These are phyloP conservation scores for Bubalus kerabau DNA, from an alignment of 2,113 vertebrate genomes.

Conservation along the genomic window DNA sequence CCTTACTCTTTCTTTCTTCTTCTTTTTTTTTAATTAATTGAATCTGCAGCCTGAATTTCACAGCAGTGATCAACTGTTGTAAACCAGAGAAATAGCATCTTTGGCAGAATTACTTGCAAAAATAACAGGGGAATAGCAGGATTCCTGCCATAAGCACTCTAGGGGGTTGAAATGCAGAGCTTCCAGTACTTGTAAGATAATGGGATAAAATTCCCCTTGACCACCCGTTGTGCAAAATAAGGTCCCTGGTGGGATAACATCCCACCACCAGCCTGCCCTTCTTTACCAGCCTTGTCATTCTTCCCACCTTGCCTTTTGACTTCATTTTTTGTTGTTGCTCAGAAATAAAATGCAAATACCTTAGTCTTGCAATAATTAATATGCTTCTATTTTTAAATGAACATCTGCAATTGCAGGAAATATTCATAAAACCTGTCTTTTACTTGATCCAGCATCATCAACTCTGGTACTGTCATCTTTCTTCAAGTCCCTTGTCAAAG, in stretches of 20 bases:
- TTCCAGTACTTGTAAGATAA: not conserved
- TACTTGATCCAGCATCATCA: not conserved
- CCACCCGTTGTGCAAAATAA: conserved; percentile 39
- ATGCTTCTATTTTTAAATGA: conserved; percentile 60
- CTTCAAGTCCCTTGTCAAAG: not conserved
- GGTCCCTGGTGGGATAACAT: not conserved
- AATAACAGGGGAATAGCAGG: conserved; percentile 4
- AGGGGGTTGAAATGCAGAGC: conserved; percentile 19
- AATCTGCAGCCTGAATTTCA: not conserved
- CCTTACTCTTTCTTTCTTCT: not conserved
- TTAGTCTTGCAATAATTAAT: conserved; percentile 45
- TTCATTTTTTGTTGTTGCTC: not conserved
- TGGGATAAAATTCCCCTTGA: not conserved
- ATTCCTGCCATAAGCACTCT: not conserved
- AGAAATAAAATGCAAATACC: conserved; percentile 49
- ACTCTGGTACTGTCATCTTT: not conserved
- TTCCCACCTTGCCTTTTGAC: not conserved
- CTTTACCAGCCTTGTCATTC: not conserved
- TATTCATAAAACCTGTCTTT: conserved; percentile 4
- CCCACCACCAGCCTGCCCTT: not conserved
- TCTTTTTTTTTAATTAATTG: not conserved
- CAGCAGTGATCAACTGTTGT: conserved; percentile 50
- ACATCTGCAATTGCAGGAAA: conserved; percentile 37
- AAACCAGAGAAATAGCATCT: conserved; percentile 21
- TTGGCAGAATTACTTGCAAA: conserved; percentile 14